Evolutionary conservation across 2,888 invertebrate genomes (phyloP), one percentile per base, ranked within the genome.

Genomic region (Fabriciana adippe): DNA sequence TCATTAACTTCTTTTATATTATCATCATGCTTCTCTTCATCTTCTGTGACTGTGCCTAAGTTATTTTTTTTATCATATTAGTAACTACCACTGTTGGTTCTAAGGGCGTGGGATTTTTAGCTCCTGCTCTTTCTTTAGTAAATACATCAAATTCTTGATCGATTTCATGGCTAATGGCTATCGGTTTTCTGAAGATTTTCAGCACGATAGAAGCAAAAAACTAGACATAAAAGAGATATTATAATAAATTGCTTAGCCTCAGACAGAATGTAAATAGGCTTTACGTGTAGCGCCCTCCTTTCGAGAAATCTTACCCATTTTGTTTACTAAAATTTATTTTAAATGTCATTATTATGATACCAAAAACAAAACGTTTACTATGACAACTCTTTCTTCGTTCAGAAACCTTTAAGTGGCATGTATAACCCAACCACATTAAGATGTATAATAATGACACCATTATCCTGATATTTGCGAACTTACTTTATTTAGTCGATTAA

Each of bases 131-230:
- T 81, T 89, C 84, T 88, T 92, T 84, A 67, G 86, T 87, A 75
- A 94, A 87, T 76, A 89, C 77, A 77, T 93, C 86, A 73, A 93
- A 83, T 82, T 94, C 93, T 77, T 93, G 80, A 74, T 93, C 93
- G 0, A 92, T 76, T 68, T 85, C 85, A n/a, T n/a, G n/a, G n/a
- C n/a, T n/a, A n/a, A 65, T 80, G 82, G 5, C 61, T 71, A 59
- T 73, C 68, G 11, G 66, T 63, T 72, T 74, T 72, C 55, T 78
- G 75, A 0, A 89, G 61, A 8, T 82, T 82, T 63, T 89, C 90
- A 5, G 76, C 26, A 26, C 5, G 26, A 26, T 26, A 26, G 26
- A 26, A 26, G 4, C 26, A 3, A 26, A 26, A 26, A 26, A 26
- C 26, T 4, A 26, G 26, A 4, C 4, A 26, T 4, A 26, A 26